A percentile compares a stretch with the other conserved stretches of the same genome.
Conservation (phyloP, 2,113 vertebrate species). For the Gymnobelideus leadbeateri region DNA sequence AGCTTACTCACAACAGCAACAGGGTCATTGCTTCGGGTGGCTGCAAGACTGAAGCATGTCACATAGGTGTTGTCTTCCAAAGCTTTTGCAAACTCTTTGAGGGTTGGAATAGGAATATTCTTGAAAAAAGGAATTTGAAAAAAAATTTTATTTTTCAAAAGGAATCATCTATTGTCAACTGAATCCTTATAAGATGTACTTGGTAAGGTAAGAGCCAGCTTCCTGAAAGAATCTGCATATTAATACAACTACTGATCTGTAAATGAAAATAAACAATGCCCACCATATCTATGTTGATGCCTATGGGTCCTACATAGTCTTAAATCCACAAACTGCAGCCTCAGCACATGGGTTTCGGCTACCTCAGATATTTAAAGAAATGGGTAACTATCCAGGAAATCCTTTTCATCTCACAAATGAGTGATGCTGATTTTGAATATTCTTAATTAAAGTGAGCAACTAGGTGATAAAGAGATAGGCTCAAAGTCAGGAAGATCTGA, state of each 20-base stretch:
- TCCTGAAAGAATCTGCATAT: conserved; percentile 13
- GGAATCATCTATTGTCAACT: neutral
- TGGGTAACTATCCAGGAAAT: neutral
- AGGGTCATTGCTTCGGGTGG: conserved; percentile 97
- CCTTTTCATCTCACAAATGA: neutral
- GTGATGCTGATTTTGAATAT: conserved; percentile 3
- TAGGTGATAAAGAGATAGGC: neutral
- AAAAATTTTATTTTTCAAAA: conserved; percentile 35
- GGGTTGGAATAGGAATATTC: conserved; percentile 97
- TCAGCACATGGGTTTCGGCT: neutral
- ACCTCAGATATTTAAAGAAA: neutral
- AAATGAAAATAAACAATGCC: neutral
- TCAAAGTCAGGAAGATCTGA: no score
- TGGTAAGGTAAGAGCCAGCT: conserved; percentile 12
- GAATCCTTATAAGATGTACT: neutral
- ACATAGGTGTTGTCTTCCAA: conserved; percentile 94
- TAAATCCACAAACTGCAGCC: neutral
- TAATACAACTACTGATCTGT: neutral
- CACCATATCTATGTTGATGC: neutral
- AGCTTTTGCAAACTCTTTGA: conserved; percentile 97
- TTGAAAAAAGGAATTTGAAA: conserved; percentile 80
- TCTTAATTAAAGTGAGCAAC: neutral
- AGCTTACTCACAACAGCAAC: conserved; percentile 91
- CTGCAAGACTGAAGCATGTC: conserved; percentile 94
- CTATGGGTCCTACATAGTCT: neutral